A percentile compares a stretch with the other conserved stretches of the same genome.
Evolutionary conservation across 1,140 invertebrate genomes (phyloP).

Genomic region (Apocrypta bakeri): DNA sequence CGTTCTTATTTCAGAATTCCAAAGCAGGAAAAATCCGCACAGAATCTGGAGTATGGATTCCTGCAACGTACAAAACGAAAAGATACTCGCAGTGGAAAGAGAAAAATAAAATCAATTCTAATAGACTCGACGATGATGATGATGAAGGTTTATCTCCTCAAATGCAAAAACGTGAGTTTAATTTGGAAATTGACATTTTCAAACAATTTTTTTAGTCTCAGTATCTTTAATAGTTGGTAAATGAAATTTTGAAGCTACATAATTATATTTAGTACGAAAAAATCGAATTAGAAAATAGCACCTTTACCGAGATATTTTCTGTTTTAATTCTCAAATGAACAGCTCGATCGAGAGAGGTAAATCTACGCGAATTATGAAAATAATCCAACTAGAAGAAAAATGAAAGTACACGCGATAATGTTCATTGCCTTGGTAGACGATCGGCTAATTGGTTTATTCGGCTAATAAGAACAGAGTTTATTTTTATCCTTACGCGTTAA

Average conservation of each 20-base stretch:
- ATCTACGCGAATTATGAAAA: conserved; percentile 27
- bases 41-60: conserved; percentile 95
- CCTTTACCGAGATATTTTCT: conserved; percentile 8
- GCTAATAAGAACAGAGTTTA: conserved; percentile 60
- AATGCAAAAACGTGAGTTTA: conserved; percentile 63
- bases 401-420: conserved; percentile 42
- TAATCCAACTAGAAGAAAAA: conserved; percentile 22
- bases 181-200: conserved; percentile 21
- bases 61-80: conserved; percentile 94
- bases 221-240: neutral
- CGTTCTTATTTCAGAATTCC: conserved; percentile 70
- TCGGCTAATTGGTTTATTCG: conserved; percentile 63
- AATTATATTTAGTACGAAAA: neutral
- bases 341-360: neutral
- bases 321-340: neutral
- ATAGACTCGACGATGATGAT: conserved; percentile 77
- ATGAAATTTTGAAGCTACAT: neutral
- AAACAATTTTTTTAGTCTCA: neutral
- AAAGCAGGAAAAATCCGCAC: conserved; percentile 91
- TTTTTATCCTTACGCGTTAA: conserved; percentile 59
- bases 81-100: conserved; percentile 92
- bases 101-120: conserved; percentile 83
- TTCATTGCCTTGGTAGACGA: conserved; percentile 60
- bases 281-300: neutral
- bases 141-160: conserved; percentile 66